Percentiles rank a stretch among this genome's conserved stretches.
phyloP scores from a whole-genome alignment of 2,113 vertebrate species.

The Macrotis lagotis region DNA sequence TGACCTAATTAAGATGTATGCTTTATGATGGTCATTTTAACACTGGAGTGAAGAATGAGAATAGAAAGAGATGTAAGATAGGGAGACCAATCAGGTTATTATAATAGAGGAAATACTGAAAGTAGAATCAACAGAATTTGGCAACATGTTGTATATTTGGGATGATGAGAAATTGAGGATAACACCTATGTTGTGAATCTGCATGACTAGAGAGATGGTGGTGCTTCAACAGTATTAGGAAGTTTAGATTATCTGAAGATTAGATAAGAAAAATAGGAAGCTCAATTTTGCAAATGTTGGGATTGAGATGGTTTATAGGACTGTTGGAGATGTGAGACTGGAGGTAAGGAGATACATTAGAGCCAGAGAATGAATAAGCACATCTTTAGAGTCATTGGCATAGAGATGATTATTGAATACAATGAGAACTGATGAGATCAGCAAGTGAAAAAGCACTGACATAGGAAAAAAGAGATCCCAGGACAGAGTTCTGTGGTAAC shows the following conservation, averaged over 20 bases:
- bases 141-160: background rate
- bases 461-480: too few species aligned
- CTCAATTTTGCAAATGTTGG: background rate
- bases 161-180: background rate
- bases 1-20: background rate
- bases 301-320: background rate
- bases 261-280: background rate
- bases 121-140: background rate
- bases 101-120: background rate
- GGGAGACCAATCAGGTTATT: background rate
- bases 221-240: background rate
- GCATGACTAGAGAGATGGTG: background rate
- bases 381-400: too few species aligned
- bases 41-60: too few species aligned
- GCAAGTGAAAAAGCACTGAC: too few species aligned
- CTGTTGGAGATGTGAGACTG: too few species aligned
- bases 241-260: background rate
- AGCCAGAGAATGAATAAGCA: too few species aligned
- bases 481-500: too few species aligned
- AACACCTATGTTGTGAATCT: background rate
- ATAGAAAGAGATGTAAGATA: too few species aligned
- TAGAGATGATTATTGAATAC: too few species aligned
- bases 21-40: background rate
- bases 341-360: too few species aligned
- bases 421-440: too few species aligned